A percentile compares a stretch with the other conserved stretches of the same genome.
Conservation (phyloP, 2,888 invertebrate species). For the Polia nebulosa region DNA sequence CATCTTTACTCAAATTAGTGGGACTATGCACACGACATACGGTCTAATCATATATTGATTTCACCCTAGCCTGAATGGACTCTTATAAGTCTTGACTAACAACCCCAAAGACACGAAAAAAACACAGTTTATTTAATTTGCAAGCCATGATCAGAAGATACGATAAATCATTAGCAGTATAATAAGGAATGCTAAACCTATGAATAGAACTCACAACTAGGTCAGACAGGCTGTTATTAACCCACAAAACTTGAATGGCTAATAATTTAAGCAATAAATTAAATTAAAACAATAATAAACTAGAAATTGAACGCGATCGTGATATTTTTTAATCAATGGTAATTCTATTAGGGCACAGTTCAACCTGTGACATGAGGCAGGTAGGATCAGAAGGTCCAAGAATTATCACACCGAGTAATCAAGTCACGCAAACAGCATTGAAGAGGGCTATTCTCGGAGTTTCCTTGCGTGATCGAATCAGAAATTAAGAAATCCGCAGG, state of each 20-base stretch:
- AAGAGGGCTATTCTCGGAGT: too few species aligned
- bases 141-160: slow-evolving; percentile 7
- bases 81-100: not conserved
- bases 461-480: too few species aligned
- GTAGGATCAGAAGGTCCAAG: slow-evolving; percentile 20
- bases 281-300: slow-evolving; percentile 61
- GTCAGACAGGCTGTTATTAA: slow-evolving; percentile 50
- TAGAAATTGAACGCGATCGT: slow-evolving; percentile 53
- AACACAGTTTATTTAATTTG: slow-evolving; percentile 4
- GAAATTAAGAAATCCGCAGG: too few species aligned
- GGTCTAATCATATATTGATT: too few species aligned
- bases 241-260: slow-evolving; percentile 60
- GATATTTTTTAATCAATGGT: slow-evolving; percentile 66
- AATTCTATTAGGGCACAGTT: slow-evolving; percentile 63
- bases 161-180: slow-evolving; percentile 36
- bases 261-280: slow-evolving; percentile 59
- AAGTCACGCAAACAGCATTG: too few species aligned
- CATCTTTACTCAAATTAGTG: too few species aligned
- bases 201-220: slow-evolving; percentile 33
- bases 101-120: not conserved
- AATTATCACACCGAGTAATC: rapidly evolving
- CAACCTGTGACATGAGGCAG: slow-evolving; percentile 20
- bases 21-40: too few species aligned
- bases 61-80: not conserved
- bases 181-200: slow-evolving; percentile 24